Evolutionary conservation across 2,888 invertebrate species (phyloP), one percentile per base, ranked within the genome.

Genomic region (Chalcosyrphus nemorum): DNA sequence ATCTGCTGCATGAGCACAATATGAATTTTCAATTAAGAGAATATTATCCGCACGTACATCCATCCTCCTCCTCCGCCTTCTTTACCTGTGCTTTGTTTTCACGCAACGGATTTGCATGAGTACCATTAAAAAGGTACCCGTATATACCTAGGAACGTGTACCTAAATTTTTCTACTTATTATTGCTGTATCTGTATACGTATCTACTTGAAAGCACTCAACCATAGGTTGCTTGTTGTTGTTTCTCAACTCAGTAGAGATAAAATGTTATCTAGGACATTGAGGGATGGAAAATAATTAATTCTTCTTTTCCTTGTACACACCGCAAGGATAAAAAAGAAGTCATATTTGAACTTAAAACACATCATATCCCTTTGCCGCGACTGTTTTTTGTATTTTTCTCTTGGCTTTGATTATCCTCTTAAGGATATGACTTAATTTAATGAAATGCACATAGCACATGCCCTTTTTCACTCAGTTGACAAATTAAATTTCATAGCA

Each of bases 21-120:
- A 71, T 70, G 70, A 77, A 71, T 77, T 77, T 77, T 77, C 70
- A 78, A 71, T 71, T 71, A 57, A 63, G 70, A 71, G 50, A 78
- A 61, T 77, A 70, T 71, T 77, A 71, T 77, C 70, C 70, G 56
- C 45, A 63, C 63, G 56, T 27, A 29, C 70, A 63, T 63, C 15
- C 38, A 61, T 63, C 17, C 61, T 32, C 32, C 19, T 38, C 15
- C 38, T 56, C 56, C 17, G 54, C 43, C 32, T 13, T 38, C 7
- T 47, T 11, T 68, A 59, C 59, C 63, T 63, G 63, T 2, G 54
- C 56, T 47, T 63, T 63, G 32, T 63, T 63, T 32, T 63, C 21
- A 63, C 63, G 21, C 47, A 63, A 63, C 32, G 32, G 59, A 76
- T 76, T 61, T 68, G 52, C 21, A 38, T 61, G 29, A 63, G 57